Base-by-base conservation (phyloP, 2,888 invertebrate species). In the Drosophila setosimentum region DNA sequence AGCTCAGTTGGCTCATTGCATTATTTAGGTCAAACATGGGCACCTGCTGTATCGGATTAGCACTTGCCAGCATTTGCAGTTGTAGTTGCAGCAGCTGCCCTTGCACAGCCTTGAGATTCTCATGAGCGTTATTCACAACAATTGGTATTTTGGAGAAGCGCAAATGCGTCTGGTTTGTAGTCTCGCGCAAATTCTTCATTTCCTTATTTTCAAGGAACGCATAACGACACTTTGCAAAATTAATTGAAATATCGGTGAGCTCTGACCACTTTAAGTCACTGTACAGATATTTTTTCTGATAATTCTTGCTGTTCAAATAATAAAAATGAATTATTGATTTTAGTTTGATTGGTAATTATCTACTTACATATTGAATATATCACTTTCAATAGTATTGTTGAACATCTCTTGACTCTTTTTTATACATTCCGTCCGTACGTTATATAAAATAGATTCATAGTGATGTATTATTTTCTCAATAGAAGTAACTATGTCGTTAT, bases 281-380 rank as follows among this genome's bases (percentile, higher is more conserved):
- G 2, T 24, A 27, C 4, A 80, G 16, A 53, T 76, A 64, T 5
- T 16, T 51, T 29, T 48, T 54, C 2, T 60, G 77, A 45, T 61
- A 79, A 3, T n/a, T 8, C 7, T 50, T 35, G 16, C 80, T 80
- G 68, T 5, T 61, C 68, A 30, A 24, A 61, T 13, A 57, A 29
- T 30, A 0, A 3, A 8, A 29, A 35, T 33, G 18, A 10, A 18
- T 57, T 1, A 35, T 1, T 2, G 7, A 32, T 50, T 33, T 16
- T 16, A 18, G 18, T 6, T 13, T n/a, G 11, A 32, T 40, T 29
- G 13, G 2, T 18, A 18, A 13, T 8, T 40, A 1, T 13, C 10
- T 32, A 61, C 81, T 35, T 71, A 84, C 83, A 86, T 40, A n/a
- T 74, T 53, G 37, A 59, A 88, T 16, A 60, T 51, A 55, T 88